These are phyloP conservation scores for Alosa alosa DNA, from an alignment of 2,113 vertebrate species.

Conservation along the genomic window DNA sequence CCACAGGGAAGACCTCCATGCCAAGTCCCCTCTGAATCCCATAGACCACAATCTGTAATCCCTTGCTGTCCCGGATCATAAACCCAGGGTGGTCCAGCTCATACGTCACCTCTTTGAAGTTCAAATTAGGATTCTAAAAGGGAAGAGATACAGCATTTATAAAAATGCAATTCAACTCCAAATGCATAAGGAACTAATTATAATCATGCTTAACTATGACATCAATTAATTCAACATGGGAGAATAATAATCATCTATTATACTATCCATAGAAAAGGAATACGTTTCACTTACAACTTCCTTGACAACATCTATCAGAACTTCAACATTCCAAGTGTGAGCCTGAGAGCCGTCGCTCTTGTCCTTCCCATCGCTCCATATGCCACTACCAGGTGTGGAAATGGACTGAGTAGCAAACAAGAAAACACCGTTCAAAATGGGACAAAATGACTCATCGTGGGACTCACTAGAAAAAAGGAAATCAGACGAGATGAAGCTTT, in stretches of 20 bases:
- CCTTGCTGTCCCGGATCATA: constrained; percentile 95
- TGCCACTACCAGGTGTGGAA: constrained; percentile 92
- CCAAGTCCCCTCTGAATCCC: constrained; percentile 93
- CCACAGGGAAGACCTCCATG: constrained; percentile 94
- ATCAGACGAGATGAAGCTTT: no score
- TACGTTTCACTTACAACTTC: constrained; percentile 81
- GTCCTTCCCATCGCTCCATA: constrained; percentile 99
- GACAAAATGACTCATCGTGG: background rate
- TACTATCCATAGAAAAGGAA: background rate
- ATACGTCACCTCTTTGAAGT: constrained; percentile 98
- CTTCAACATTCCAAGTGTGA: constrained; percentile 98
- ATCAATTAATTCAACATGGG: background rate
- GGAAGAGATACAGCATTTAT: constrained; percentile 33
- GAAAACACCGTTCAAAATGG: background rate
- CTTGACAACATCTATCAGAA: constrained; percentile 96
- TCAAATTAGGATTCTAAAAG: constrained; percentile 88
- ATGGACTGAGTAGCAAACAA: constrained; percentile 76
- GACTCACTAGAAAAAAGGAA: background rate
- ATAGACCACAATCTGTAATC: constrained; percentile 94
- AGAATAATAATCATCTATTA: background rate
- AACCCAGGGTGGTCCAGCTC: constrained; percentile 95
- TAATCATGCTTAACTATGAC: background rate
- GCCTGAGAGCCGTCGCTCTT: constrained; percentile 92
- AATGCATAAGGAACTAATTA: background rate
- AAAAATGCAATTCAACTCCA: background rate